These are phyloP conservation scores for Rhodophaea formosa DNA, from an alignment of 2,888 invertebrate species.

Conservation along the genomic window DNA sequence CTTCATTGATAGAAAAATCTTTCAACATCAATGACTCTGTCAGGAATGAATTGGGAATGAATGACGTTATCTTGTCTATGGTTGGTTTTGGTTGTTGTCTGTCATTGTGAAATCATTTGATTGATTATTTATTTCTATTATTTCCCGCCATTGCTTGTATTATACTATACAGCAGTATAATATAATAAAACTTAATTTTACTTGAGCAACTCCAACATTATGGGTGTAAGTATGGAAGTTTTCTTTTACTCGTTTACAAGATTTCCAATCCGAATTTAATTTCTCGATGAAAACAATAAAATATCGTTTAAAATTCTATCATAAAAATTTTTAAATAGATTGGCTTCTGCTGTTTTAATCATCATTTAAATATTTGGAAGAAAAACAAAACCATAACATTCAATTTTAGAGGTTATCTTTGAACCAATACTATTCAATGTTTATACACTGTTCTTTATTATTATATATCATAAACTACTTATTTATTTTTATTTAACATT, in stretches of 20 bases:
- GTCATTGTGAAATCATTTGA: neutral
- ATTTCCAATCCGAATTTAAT: neutral
- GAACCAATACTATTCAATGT: neutral
- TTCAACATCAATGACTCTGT: neutral
- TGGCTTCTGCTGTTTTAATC: too few relatives aligned
- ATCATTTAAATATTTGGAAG: too few relatives aligned
- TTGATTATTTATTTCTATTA: neutral
- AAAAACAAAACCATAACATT: neutral
- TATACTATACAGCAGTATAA: neutral
- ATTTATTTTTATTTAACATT: slow-evolving; percentile 28
- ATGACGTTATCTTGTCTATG: neutral
- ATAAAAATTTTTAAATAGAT: neutral
- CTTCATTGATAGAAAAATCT: too few relatives aligned
- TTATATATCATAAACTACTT: neutral
- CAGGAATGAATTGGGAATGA: neutral
- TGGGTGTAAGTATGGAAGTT: neutral
- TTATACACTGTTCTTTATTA: neutral
- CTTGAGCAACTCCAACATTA: too few relatives aligned
- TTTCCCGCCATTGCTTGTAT: neutral
- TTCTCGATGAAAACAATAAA: neutral
- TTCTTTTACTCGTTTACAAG: neutral
- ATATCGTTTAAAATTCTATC: neutral
- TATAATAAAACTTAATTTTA: too few relatives aligned
- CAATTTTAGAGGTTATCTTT: neutral
- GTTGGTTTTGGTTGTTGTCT: neutral